Percentiles rank a stretch among this genome's conserved stretches.
phyloP scores from a whole-genome alignment of 2,113 vertebrate species.

The Ageneiosus marmoratus region DNA sequence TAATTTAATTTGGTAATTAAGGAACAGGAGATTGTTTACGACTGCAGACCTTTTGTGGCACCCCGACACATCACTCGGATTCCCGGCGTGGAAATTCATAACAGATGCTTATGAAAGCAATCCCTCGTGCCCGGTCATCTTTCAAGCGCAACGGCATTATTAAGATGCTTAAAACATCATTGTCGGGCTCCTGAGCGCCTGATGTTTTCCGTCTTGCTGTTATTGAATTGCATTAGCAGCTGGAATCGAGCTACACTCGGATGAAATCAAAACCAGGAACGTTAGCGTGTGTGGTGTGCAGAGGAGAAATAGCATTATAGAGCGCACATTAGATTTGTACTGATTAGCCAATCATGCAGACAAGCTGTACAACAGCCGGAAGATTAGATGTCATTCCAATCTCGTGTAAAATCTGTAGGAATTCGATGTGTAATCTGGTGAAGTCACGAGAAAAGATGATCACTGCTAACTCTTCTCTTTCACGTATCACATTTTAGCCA shows the following conservation, averaged over 20 bases:
- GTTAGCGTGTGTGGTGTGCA: not conserved
- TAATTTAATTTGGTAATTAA: slow-evolving; percentile 63
- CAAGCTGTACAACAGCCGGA: not conserved
- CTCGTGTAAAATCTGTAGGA: not conserved
- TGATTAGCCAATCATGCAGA: slow-evolving; percentile 3
- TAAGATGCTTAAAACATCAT: slow-evolving; percentile 30
- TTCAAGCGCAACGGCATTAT: slow-evolving; percentile 7
- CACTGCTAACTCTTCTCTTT: not conserved
- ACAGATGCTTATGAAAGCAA: slow-evolving; percentile 34
- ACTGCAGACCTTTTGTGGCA: slow-evolving; percentile 39
- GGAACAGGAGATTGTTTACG: slow-evolving; percentile 54
- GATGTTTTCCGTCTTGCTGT: slow-evolving; percentile 1
- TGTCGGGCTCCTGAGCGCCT: not conserved
- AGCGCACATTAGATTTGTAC: not conserved
- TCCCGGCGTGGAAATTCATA: slow-evolving; percentile 29
- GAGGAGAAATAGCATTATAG: not conserved
- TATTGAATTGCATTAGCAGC: slow-evolving; percentile 22
- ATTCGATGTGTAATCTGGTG: not conserved
- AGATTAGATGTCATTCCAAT: not conserved
- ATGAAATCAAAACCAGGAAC: not conserved
- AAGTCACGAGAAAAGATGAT: not conserved
- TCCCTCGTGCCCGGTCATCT: slow-evolving; percentile 20
- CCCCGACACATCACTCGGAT: slow-evolving; percentile 15
- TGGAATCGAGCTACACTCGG: not conserved
- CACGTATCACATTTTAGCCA: not conserved